Conservation (phyloP, 2,797 vertebrate species). For the Danio tinwini region DNA sequence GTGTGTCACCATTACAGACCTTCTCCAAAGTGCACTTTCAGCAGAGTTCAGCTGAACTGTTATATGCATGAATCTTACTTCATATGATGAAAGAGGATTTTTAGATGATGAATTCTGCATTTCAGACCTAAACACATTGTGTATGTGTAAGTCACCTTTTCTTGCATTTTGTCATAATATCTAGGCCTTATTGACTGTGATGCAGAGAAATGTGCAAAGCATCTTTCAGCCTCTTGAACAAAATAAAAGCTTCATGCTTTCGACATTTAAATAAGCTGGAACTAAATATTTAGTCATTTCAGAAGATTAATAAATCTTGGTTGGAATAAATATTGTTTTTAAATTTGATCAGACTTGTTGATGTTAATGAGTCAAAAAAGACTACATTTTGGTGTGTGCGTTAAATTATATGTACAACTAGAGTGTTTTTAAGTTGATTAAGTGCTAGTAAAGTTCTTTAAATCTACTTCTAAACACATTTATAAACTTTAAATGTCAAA, state of each 20-base stretch:
- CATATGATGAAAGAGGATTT: background rate
- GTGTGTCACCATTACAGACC: background rate
- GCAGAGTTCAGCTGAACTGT: background rate
- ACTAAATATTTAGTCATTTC: too few species aligned
- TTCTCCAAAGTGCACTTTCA: conserved; percentile 7
- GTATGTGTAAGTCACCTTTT: background rate
- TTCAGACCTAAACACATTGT: background rate
- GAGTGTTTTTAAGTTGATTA: too few species aligned
- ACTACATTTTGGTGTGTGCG: too few species aligned
- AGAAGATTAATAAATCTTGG: background rate
- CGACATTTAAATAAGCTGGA: too few species aligned
- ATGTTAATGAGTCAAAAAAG: background rate
- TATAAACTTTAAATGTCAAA: too few species aligned
- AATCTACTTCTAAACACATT: too few species aligned
- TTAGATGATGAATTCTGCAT: background rate
- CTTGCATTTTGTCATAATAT: background rate
- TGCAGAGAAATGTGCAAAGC: background rate
- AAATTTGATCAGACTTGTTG: background rate
- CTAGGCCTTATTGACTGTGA: background rate
- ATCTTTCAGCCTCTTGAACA: background rate
- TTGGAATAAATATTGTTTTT: conserved; percentile 8
- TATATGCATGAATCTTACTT: background rate
- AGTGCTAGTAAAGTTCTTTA: too few species aligned
- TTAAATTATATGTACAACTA: too few species aligned
- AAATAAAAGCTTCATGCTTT: background rate